phyloP scores from a whole-genome alignment of 2,888 invertebrate genomes.

The Electrophaes corylata region DNA sequence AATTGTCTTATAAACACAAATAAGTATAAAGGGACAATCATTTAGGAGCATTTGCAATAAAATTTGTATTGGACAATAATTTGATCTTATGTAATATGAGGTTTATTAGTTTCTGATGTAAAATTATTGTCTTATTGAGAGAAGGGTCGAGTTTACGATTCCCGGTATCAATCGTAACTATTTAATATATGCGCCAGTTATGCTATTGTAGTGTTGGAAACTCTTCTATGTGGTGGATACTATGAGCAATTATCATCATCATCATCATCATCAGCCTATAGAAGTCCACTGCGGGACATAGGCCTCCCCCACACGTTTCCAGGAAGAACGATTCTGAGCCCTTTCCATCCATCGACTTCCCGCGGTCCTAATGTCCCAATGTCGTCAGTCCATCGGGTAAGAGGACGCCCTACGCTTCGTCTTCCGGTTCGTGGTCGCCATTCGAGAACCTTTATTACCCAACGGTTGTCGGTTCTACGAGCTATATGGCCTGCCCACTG shows the following conservation, averaged over 20 bases:
- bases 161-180: conserved; percentile 31
- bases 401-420: no score
- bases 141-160: conserved; percentile 39
- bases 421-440: no score
- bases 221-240: conserved; percentile 12
- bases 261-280: no score
- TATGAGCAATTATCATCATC: neutral
- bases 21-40: neutral
- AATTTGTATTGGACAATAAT: conserved; percentile 25
- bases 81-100: conserved; percentile 28
- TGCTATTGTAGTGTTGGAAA: conserved; percentile 30
- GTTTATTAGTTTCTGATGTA: conserved; percentile 35
- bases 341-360: no score
- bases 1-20: neutral
- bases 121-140: conserved; percentile 34
- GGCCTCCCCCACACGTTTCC: no score
- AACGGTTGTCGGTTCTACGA: no score
- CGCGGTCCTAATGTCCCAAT: no score
- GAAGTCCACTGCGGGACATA: no score
- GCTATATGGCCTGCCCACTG: no score
- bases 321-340: no score
- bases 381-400: no score
- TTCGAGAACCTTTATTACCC: no score
- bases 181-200: conserved; percentile 33
- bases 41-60: neutral